Evolutionary conservation across 2,888 invertebrate genomes (phyloP), one percentile per base, ranked within the genome.

Genomic region (Drosophila diplacantha): DNA sequence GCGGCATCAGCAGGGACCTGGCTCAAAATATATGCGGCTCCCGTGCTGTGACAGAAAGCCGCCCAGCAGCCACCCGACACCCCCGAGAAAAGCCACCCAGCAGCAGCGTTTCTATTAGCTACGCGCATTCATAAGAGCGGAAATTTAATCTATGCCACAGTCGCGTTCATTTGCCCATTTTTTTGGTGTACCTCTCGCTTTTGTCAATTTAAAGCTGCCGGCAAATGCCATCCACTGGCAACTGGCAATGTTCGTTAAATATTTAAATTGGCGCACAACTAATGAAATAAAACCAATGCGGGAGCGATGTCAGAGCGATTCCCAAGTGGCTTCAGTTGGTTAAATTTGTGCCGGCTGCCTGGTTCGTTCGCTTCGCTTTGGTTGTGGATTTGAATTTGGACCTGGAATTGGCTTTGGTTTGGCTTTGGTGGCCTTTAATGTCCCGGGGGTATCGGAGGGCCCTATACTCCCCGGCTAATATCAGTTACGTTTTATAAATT

Each of bases 241-340:
- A 69, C 44, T 29, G 44, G 55, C 37, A 53, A 69, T 72, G 59
- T 73, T 71, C 77, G 82, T 79, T 79, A 69, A 82, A 79, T 82
- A 79, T 79, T 79, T 77, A 79, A 82, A 82, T 82, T 82, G 82
- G 71, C 74, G 78, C 74, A 66, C 39, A 80, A 76, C 68, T 79
- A 73, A 79, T 81, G 74, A 79, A 79, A 79, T 80, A 68, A 74
- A 82, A 77, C 69, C 72, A 77, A 72, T 66, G 63, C 53, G 69
- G 55, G 35, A 50, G 57, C 56, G 66, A 72, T 65, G 50, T 51
- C 54, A 44, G 49, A 41, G 54, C 55, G 50, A 60, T 64, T 66
- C 71, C 72, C 59, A 57, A 55, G 68, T 66, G 82, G 65, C 50
- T 72, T 71, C 66, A 54, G 60, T 64, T 77, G 63, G 66, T 61